Conservation (phyloP, 1,140 invertebrate species). For the Triops longicaudatus region DNA sequence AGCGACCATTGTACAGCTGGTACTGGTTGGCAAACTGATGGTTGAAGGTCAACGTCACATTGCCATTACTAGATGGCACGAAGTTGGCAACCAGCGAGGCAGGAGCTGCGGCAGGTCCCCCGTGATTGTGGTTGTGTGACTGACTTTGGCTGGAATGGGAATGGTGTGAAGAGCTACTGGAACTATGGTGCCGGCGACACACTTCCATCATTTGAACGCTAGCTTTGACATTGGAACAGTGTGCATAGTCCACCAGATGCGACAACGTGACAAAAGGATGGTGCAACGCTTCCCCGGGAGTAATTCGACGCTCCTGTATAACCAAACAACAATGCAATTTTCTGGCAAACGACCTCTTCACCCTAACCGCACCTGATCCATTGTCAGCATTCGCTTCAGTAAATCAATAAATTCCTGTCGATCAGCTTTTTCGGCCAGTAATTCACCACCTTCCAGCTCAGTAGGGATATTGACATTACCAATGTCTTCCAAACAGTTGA, state of each 20-base stretch:
- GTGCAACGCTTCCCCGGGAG: slow-evolving; percentile 87
- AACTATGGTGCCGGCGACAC: slow-evolving; percentile 39
- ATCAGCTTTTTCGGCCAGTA: slow-evolving; percentile 92
- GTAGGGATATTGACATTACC: slow-evolving; percentile 91
- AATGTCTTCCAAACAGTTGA: slow-evolving; percentile 99
- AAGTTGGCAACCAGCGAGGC: slow-evolving; percentile 49
- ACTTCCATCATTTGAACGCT: slow-evolving; percentile 96
- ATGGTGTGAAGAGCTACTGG: slow-evolving; percentile 30
- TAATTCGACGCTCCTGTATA: slow-evolving; percentile 76
- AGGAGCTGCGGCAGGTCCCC: slow-evolving; percentile 32
- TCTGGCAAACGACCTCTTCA: background rate
- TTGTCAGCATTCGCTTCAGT: slow-evolving; percentile 92
- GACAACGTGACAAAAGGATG: slow-evolving; percentile 88
- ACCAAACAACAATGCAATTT: slow-evolving; percentile 21
- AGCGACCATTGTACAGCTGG: slow-evolving; percentile 62
- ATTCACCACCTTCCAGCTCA: slow-evolving; percentile 87
- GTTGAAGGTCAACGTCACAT: slow-evolving; percentile 81
- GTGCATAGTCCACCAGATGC: slow-evolving; percentile 90
- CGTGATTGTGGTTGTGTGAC: slow-evolving; percentile 28
- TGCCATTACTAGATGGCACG: slow-evolving; percentile 64
- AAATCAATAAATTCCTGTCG: slow-evolving; percentile 93
- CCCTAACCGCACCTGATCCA: slow-evolving; percentile 70
- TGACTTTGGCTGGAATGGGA: slow-evolving; percentile 31
- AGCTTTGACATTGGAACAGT: slow-evolving; percentile 91
- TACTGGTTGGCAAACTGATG: slow-evolving; percentile 49